These are phyloP conservation scores for Cremastinae sp. DNA, from an alignment of 2,888 invertebrate genomes.

Conservation along the genomic window DNA sequence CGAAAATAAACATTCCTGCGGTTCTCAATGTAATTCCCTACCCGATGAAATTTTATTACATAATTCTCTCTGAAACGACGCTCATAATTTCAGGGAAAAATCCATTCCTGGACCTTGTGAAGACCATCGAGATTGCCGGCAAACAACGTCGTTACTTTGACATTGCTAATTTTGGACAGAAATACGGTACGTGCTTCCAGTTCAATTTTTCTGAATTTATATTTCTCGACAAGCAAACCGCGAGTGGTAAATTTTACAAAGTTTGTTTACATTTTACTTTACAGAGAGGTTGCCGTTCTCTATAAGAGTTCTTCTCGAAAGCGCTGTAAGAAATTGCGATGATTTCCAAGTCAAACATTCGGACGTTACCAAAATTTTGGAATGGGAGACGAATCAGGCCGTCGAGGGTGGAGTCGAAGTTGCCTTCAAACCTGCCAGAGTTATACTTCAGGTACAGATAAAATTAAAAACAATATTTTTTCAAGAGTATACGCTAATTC, in stretches of 20 bases:
- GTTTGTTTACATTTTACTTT: constrained; percentile 43
- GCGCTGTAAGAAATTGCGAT: constrained; percentile 97
- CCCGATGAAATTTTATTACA: not conserved
- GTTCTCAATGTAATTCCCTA: not conserved
- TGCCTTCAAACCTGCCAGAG: constrained; percentile 97
- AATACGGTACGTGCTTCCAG: constrained; percentile 87
- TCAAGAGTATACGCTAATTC: no score
- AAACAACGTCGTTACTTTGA: constrained; percentile 90
- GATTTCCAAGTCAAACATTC: constrained; percentile 92
- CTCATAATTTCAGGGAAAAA: constrained; percentile 80
- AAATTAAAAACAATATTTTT: no score
- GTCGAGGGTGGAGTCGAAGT: constrained; percentile 90
- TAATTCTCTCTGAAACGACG: not conserved
- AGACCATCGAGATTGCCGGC: constrained; percentile 83
- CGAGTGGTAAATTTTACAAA: not conserved
- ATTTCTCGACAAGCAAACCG: not conserved
- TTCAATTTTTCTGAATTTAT: not conserved
- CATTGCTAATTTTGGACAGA: constrained; percentile 85
- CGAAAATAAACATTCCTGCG: not conserved
- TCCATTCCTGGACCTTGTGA: constrained; percentile 85
- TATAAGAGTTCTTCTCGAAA: constrained; percentile 95
- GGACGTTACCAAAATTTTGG: constrained; percentile 93
- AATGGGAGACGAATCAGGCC: constrained; percentile 91
- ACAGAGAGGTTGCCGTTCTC: constrained; percentile 93
- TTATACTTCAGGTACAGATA: constrained; percentile 91